Percentiles rank a stretch among this genome's conserved stretches.
Evolutionary conservation across 2,797 vertebrate genomes (phyloP).

Genomic region (Mus spretus): DNA sequence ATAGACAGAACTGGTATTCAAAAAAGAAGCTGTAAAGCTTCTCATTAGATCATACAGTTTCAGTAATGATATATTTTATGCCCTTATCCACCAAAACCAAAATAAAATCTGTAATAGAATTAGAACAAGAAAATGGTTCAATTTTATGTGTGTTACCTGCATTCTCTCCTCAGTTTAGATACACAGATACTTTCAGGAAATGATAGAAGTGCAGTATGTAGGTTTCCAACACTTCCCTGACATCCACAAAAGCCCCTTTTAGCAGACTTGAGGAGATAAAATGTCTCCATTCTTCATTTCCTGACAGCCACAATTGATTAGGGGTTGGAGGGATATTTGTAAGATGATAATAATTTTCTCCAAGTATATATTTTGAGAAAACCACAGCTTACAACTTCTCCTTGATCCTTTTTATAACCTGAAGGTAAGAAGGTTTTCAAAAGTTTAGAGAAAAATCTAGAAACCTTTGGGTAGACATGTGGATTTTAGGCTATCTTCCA

Average conservation of each 20-base stretch:
- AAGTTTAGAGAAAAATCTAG: conserved; percentile 10
- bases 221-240: neutral
- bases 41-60: too few relatives aligned
- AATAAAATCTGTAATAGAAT: neutral
- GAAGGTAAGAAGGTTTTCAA: neutral
- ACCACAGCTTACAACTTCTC: neutral
- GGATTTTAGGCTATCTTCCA: conserved; percentile 22
- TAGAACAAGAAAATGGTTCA: neutral
- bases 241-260: neutral
- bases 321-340: neutral
- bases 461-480: conserved; percentile 37
- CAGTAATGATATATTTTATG: neutral
- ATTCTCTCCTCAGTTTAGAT: neutral
- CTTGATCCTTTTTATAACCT: neutral
- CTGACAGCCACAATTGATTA: neutral
- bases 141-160: neutral
- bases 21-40: neutral
- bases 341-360: neutral
- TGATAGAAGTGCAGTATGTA: rapidly evolving
- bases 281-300: neutral
- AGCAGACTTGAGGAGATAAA: neutral
- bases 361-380: conserved; percentile 16
- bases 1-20: neutral
- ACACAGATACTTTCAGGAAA: neutral
- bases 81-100: neutral